Conservation (phyloP, 2,797 vertebrate species). For the Manis javanica region DNA sequence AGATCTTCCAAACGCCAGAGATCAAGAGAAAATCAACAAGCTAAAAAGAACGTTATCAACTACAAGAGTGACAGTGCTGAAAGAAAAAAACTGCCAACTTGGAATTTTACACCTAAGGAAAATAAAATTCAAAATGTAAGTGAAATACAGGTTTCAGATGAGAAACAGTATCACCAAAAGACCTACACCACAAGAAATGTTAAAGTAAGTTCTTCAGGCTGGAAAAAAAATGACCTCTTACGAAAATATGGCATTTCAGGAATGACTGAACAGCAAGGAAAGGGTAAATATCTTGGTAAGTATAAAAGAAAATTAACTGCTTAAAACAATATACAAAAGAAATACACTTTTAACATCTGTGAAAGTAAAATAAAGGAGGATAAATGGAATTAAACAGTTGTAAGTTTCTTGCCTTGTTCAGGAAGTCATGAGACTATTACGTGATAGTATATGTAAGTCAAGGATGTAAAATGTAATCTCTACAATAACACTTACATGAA, state of each 20-base stretch:
- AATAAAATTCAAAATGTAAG: background rate
- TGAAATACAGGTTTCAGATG: background rate
- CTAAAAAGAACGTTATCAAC: background rate
- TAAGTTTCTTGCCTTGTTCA: background rate
- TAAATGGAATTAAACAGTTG: background rate
- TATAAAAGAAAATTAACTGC: background rate
- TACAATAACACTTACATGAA: background rate
- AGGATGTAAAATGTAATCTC: background rate
- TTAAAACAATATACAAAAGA: background rate
- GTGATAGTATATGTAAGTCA: background rate
- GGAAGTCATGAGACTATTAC: background rate
- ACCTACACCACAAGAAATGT: background rate
- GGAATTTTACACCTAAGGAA: background rate
- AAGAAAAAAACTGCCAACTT: background rate
- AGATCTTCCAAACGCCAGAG: background rate
- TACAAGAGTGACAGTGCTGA: fast-evolving
- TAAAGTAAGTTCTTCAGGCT: background rate
- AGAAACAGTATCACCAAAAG: background rate
- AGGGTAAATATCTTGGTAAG: background rate
- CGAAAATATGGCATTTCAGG: fast-evolving
- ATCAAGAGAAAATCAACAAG: background rate
- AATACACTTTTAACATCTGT: too few species aligned
- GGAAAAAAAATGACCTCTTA: fast-evolving
- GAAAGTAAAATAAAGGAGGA: background rate
- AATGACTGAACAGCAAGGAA: too few species aligned